Evolutionary conservation across 2,797 vertebrate species (phyloP), one percentile per base, ranked within the genome.

Genomic region (Lateolabrax maculatus): DNA sequence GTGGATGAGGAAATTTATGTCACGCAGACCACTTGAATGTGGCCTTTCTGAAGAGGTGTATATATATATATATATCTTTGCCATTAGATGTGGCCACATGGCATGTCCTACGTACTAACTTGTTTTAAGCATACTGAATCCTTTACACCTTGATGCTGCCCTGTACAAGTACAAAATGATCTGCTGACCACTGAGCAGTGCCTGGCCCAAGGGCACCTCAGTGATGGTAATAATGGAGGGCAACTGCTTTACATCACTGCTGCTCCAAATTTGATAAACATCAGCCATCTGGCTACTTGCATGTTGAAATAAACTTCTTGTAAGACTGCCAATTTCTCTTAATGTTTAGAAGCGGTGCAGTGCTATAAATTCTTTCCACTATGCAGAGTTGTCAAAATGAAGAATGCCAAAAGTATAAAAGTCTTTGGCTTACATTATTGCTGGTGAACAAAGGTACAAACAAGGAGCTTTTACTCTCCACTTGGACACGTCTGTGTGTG

Each of bases 241-340:
- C 51, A 27, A 63, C 23, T 36, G 52, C 27, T 64, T 72, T 55
- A 67, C 56, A 52, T 39, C 31, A 36, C 21, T 3, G 64, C 65
- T 67, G 61, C 64, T 71, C 31, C 3, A 34, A 76, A 34, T 68
- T 64, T 66, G 52, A 77, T 77, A 66, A 79, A 69, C 77, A 83
- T 69, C 6, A 79, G 65, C 77, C 80, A 75, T 73, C 63, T 86
- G 88, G 72, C 57, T 34, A 13, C 74, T 68, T 75, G 27, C n/a
- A 29, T 13, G 23, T 27, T 31, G 23, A 76, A 76, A 60, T 34
- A n/a, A 75, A 71, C 46, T 12, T 70, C 27, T 53, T 81, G 71
- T 76, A 71, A 41, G 37, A 1, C 66, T 64, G 63, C 73, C 81
- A 80, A 0, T 43, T 69, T 52, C 36, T 71, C 62, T 80, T 65